phyloP scores from a whole-genome alignment of 2,797 vertebrate genomes.

The Chelon labrosus region DNA sequence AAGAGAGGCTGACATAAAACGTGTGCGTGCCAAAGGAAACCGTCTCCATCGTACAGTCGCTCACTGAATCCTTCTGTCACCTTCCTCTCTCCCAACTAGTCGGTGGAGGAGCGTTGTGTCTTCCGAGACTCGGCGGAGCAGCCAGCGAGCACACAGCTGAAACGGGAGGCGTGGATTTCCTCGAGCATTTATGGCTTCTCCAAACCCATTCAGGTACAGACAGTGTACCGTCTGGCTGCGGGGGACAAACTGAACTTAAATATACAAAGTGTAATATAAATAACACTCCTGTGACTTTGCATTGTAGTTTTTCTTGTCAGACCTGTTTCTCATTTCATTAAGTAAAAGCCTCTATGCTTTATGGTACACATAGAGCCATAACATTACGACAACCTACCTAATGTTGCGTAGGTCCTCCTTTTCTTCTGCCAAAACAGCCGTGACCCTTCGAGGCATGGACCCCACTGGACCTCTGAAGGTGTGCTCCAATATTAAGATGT shows the following conservation, averaged over 20 bases:
- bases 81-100: conserved; percentile 56
- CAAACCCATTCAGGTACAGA: conserved; percentile 83
- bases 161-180: conserved; percentile 85
- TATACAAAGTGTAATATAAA: background rate
- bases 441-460: no score
- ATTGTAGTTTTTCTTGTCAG: background rate
- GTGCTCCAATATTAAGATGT: no score
- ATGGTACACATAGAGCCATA: background rate
- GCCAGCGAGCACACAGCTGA: conserved; percentile 73
- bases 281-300: background rate
- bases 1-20: background rate
- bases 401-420: no score
- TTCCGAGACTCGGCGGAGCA: conserved; percentile 77
- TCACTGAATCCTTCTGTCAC: background rate
- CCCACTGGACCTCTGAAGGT: no score
- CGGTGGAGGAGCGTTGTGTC: conserved; percentile 84
- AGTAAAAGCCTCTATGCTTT: background rate
- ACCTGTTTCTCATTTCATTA: background rate
- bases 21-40: background rate
- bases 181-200: conserved; percentile 85
- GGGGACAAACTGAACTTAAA: background rate
- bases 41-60: background rate
- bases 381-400: no score
- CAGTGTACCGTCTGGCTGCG: background rate
- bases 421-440: no score